phyloP scores from a whole-genome alignment of 2,888 invertebrate species.

The Athalia rosae region DNA sequence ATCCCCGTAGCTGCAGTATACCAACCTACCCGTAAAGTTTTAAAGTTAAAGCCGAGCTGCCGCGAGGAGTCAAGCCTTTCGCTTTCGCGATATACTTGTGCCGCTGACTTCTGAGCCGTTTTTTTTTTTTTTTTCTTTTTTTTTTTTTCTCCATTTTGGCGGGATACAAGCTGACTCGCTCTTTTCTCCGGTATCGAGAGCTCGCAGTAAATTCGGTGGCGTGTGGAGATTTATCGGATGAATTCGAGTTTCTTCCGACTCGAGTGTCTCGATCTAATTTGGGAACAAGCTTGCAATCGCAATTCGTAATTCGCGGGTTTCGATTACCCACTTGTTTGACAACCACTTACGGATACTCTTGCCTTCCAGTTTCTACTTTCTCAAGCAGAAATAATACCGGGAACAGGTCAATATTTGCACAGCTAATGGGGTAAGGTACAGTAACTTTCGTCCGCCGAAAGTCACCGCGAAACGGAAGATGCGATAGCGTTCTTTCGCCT shows the following conservation, averaged over 20 bases:
- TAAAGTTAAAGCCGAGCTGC: conserved; percentile 61
- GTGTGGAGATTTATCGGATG: too few species aligned
- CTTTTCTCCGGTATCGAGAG: too few species aligned
- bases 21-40: too few species aligned
- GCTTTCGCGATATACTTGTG: neutral
- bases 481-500: neutral
- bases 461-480: conserved; percentile 32
- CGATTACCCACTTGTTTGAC: conserved; percentile 47
- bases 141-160: too few species aligned
- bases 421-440: conserved; percentile 54
- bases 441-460: conserved; percentile 12
- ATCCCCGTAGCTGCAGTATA: neutral
- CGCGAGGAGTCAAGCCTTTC: conserved; percentile 24
- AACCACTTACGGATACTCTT: conserved; percentile 46
- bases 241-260: too few species aligned
- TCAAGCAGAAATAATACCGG: conserved; percentile 56
- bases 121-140: too few species aligned
- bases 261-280: too few species aligned
- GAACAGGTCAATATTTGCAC: conserved; percentile 59
- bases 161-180: too few species aligned
- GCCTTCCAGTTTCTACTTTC: conserved; percentile 51
- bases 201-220: too few species aligned
- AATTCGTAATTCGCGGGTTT: neutral
- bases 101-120: neutral
- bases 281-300: too few species aligned